Base-by-base conservation (phyloP, 2,113 vertebrate species). In the Oncorhynchus kisutch region DNA sequence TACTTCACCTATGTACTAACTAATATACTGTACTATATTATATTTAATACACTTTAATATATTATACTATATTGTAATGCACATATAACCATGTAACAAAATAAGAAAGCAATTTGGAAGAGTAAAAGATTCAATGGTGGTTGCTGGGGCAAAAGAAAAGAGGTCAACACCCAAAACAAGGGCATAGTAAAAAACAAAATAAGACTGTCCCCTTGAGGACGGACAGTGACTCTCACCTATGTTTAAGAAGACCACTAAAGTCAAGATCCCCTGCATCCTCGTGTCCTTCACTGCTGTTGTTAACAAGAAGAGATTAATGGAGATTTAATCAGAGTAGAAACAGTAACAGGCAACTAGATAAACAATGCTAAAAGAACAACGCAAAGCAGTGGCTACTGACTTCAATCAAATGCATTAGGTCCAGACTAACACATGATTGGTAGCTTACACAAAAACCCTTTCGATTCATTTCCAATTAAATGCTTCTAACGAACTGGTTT, bases 201-300 rank as follows among this genome's bases (percentile, higher is more conserved):
- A n/a, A 79, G 39, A 77, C 68, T 54, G 45, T 84, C 81, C 83
- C 83, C 66, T 85, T 70, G 16, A 77, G 73, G 31, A 75, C 9
- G 20, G 83, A 76, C 75, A 84, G 73, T 88, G 88, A 88, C 95
- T 96, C 97, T 99, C 96, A 99, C 98, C 98, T 97, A 96, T 97
- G 96, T 95, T 99, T 99, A 94, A 99, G 96, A 91, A 99, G 97
- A 93, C 96, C 98, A 97, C 98, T 99, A 98, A 99, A 99, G 95
- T 99, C 98, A 96, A 99, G 97, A 85, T 99, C 98, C 77, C 98
- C 98, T 95, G 97, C 97, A 96, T 99, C 98, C 0, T 99, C 98
- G 96, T 97, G 97, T 92, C 97, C 97, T 92, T 99, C 97, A 94
- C 94, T 96, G 80, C 97, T 97, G 97, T 97, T 93, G 91, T 97